A percentile compares a stretch with the other conserved stretches of the same genome.
Evolutionary conservation across 2,797 vertebrate species (phyloP).

Genomic region (Protosalanx chinensis): DNA sequence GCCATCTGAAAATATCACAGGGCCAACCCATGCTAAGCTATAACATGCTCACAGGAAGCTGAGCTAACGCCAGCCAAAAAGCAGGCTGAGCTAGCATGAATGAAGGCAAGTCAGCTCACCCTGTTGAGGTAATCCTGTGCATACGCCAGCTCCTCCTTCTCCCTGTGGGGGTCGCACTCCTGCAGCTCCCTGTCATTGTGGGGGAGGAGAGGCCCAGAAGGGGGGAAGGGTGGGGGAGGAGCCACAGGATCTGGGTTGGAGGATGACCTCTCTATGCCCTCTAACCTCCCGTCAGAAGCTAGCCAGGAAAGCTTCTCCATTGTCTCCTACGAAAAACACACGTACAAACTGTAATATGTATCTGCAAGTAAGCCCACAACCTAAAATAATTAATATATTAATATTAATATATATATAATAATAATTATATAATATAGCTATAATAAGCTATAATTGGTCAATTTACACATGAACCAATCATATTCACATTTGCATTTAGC

Average conservation of each 20-base stretch:
- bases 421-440: too few relatives aligned
- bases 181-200: conserved; percentile 69
- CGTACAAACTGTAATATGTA: neutral
- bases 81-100: neutral
- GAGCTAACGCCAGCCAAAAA: neutral
- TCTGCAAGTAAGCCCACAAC: conserved; percentile 2
- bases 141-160: conserved; percentile 80
- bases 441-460: neutral
- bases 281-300: conserved; percentile 73
- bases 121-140: conserved; percentile 82
- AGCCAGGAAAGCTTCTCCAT: conserved; percentile 79
- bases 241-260: conserved; percentile 31
- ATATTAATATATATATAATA: too few relatives aligned
- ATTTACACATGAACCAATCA: too few relatives aligned
- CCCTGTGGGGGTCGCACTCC: conserved; percentile 69
- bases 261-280: conserved; percentile 56
- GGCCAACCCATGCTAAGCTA: neutral
- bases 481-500: too few relatives aligned
- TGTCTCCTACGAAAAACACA: conserved; percentile 64
- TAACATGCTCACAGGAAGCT: neutral
- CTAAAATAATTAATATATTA: too few relatives aligned
- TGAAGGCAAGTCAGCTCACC: conserved; percentile 52
- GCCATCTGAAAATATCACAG: too few relatives aligned
- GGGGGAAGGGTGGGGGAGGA: conserved; percentile 45
- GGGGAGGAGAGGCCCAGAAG: conserved; percentile 54